Conservation (phyloP, 1,140 invertebrate genomes). For the Hydropsyche tenuis region DNA sequence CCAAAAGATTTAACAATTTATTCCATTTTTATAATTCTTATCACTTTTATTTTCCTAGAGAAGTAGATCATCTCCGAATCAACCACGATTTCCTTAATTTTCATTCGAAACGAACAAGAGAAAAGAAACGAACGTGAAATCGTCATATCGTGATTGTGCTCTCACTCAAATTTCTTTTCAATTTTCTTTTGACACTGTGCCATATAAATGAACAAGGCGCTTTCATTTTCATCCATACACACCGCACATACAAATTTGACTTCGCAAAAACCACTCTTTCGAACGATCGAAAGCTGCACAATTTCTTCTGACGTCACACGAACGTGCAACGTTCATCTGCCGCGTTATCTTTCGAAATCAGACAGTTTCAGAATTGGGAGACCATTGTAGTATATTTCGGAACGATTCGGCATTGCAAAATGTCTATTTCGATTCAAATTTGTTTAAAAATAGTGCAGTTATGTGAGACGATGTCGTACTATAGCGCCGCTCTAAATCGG, state of each 20-base stretch:
- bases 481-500: constrained; percentile 18
- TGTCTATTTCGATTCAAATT: constrained; percentile 32
- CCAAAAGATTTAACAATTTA: no score
- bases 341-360: not conserved
- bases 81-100: no score
- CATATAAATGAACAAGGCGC: not conserved
- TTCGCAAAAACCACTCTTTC: not conserved
- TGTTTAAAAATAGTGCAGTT: constrained; percentile 32
- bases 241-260: no score
- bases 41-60: no score
- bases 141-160: not conserved
- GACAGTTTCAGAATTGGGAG: not conserved
- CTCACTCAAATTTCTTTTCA: not conserved
- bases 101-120: no score
- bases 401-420: constrained; percentile 10
- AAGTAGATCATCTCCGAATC: no score
- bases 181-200: not conserved
- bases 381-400: not conserved
- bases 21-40: no score
- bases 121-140: no score
- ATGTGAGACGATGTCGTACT: constrained; percentile 25
- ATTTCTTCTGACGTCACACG: no score
- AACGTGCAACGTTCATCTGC: no score
- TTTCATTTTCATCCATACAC: not conserved
- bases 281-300: not conserved